Percentiles rank a stretch among this genome's conserved stretches.
These are phyloP conservation scores for Drosophila orena DNA, from an alignment of 1,140 invertebrate genomes.

Conservation along the genomic window DNA sequence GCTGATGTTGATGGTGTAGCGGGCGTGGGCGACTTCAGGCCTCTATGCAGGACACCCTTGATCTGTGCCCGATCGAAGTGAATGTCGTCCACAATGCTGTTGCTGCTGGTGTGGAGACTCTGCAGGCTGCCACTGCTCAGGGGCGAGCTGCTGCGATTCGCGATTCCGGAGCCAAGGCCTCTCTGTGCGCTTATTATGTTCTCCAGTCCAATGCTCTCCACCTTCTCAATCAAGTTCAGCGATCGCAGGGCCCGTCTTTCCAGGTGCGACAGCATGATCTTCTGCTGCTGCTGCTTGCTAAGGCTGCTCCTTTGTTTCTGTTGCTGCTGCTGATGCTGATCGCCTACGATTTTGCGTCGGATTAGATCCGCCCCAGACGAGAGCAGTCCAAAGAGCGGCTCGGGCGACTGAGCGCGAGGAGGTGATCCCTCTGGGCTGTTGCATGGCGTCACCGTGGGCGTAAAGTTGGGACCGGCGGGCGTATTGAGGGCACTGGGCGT, in stretches of 20 bases:
- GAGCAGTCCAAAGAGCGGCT: constrained; percentile 88
- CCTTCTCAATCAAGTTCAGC: constrained; percentile 88
- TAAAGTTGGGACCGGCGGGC: constrained; percentile 89
- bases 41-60: constrained; percentile 74
- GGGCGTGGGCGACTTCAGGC: constrained; percentile 63
- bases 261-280: constrained; percentile 85
- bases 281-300: constrained; percentile 84
- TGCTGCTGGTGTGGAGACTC: constrained; percentile 85
- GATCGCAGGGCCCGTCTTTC: constrained; percentile 86
- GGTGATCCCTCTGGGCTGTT: constrained; percentile 89
- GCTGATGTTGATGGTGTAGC: constrained; percentile 12
- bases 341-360: constrained; percentile 88
- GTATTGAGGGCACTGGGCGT: constrained; percentile 89
- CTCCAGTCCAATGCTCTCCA: constrained; percentile 89
- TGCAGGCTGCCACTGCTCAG: constrained; percentile 89
- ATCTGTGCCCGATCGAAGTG: constrained; percentile 82
- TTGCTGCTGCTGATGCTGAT: constrained; percentile 69
- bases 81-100: constrained; percentile 82
- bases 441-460: constrained; percentile 93
- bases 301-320: constrained; percentile 57
- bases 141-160: constrained; percentile 86
- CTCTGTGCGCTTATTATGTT: constrained; percentile 88
- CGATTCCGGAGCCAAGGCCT: constrained; percentile 74
- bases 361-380: constrained; percentile 91
- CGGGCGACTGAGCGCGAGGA: constrained; percentile 87